Evolutionary conservation across 2,797 vertebrate species (phyloP).

Genomic region (Tapera naevia): DNA sequence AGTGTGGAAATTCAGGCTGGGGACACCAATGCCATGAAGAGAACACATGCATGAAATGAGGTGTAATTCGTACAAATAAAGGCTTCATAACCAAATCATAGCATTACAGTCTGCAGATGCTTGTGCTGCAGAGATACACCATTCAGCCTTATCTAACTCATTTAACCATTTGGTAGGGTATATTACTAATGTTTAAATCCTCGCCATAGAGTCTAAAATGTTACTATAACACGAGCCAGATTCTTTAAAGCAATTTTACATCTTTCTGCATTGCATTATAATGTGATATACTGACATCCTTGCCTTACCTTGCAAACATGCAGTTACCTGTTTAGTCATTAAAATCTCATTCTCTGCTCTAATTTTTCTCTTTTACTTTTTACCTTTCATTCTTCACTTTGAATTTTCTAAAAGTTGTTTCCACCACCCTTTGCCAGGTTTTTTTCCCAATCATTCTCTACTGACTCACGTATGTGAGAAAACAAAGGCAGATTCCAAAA

Average conservation of each 20-base stretch:
- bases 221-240: not conserved
- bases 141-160: not conserved
- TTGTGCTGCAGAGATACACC: not conserved
- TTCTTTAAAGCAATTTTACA: not conserved
- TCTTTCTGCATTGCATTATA: not conserved
- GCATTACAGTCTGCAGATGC: not conserved
- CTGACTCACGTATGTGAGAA: not conserved
- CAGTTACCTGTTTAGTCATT: not conserved
- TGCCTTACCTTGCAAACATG: not conserved
- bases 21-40: not conserved
- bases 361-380: not conserved
- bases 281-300: not conserved
- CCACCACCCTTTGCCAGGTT: not conserved
- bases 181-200: not conserved
- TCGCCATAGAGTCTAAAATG: not conserved
- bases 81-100: not conserved
- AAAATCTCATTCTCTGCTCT: not conserved
- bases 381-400: not conserved
- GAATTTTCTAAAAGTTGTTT: not conserved
- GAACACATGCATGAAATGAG: not conserved
- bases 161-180: not conserved
- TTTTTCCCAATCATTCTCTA: not conserved
- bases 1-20: not conserved
- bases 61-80: not conserved
- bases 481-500: not conserved